Evolutionary conservation across 2,113 vertebrate genomes (phyloP).

Genomic region (Myotis brandtii): DNA sequence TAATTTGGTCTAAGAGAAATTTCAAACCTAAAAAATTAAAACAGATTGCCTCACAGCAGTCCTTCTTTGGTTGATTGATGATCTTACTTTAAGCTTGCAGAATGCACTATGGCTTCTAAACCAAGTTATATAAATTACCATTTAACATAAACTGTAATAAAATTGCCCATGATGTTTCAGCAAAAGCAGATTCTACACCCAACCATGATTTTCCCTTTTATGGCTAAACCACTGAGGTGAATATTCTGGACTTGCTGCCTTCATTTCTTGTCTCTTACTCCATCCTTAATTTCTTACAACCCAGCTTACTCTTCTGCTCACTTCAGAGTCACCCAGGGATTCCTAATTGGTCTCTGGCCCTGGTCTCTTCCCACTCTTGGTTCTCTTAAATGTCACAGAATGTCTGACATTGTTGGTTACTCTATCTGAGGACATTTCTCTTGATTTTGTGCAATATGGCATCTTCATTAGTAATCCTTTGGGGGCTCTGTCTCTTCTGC

Average conservation of each 20-base stretch:
- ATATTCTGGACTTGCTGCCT: not conserved
- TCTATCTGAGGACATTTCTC: not conserved
- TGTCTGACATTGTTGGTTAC: not conserved
- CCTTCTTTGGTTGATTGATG: not conserved
- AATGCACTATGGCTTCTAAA: slow-evolving; percentile 1
- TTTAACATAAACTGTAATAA: not conserved
- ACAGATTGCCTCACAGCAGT: not conserved
- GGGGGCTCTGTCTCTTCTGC: not conserved
- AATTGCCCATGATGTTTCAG: not conserved
- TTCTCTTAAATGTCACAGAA: not conserved
- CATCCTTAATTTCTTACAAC: not conserved
- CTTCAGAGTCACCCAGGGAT: not conserved
- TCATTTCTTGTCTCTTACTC: not conserved
- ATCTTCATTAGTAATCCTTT: not conserved
- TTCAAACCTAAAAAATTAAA: slow-evolving; percentile 25
- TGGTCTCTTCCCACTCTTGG: not conserved
- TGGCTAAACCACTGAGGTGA: not conserved
- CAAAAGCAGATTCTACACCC: not conserved
- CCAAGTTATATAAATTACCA: not conserved
- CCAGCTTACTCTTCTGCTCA: not conserved
- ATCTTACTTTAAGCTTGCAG: not conserved
- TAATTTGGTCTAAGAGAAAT: slow-evolving; percentile 7
- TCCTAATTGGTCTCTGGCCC: not conserved
- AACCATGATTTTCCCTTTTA: not conserved
- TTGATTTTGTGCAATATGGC: not conserved